These are phyloP conservation scores for Mercenaria mercenaria DNA, from an alignment of 1,140 invertebrate species.

Conservation along the genomic window DNA sequence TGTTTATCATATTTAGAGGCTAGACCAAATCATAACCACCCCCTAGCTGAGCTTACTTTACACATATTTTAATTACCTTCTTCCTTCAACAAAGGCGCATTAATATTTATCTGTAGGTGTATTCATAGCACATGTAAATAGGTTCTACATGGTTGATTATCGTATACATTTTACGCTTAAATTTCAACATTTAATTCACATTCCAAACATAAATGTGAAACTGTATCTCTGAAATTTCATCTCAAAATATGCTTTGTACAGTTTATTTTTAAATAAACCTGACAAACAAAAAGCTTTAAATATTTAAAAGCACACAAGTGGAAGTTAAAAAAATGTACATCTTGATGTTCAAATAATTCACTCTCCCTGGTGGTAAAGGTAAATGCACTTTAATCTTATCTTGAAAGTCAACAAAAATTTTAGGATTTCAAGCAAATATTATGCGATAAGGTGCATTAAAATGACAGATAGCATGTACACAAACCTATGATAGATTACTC, in stretches of 20 bases:
- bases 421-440: constrained; percentile 16
- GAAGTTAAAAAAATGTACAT: no score
- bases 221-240: constrained; percentile 13
- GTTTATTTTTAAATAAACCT: not conserved
- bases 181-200: constrained; percentile 25
- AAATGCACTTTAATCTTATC: not conserved
- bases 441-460: constrained; percentile 14
- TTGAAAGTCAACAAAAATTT: constrained; percentile 1
- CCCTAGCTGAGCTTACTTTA: not conserved
- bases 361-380: not conserved
- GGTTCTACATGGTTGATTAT: not conserved
- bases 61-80: constrained; percentile 5
- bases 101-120: constrained; percentile 31
- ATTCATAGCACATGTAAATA: constrained; percentile 23
- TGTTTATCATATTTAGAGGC: not conserved
- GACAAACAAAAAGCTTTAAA: not conserved
- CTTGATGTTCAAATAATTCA: no score
- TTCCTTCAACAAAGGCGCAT: not conserved
- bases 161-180: constrained; percentile 8
- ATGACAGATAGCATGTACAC: constrained; percentile 31
- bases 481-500: not conserved
- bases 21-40: not conserved
- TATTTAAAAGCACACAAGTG: no score
- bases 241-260: constrained; percentile 11
- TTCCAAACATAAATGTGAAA: constrained; percentile 34